Evolutionary conservation across 53 echinoderm and acorn worm genomes (phyloP), one percentile per base, ranked within the genome.

Genomic region (Stichopus horrens): DNA sequence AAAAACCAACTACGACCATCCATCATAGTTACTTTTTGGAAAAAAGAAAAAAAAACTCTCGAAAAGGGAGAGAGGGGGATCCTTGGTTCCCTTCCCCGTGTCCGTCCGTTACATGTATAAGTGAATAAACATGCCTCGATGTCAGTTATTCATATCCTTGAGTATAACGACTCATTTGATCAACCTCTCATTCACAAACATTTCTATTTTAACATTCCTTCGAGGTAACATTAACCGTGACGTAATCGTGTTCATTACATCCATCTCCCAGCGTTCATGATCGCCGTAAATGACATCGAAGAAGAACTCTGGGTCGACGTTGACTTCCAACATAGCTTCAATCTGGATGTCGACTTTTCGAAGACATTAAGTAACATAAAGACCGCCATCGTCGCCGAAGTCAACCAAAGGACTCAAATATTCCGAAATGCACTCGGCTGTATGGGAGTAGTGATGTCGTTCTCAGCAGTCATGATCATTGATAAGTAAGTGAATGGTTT

Each of bases 301-400:
- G 57, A 90, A 2, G 88, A 90, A 60, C 92, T 97, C 73, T 87
- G 90, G 54, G 97, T 97, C 73, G 90, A 94, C 7, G 91, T 97
- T 65, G 82, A 86, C 53, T 88, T 95, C 88, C 54, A 59, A 54
- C 95, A 97, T 86, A 53, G 89, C 53, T 94, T 97, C 74, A 74
- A 76, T 0, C 68, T 97, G 23, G 88, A 95, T 67, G 76, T 77
- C 65, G 88, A 95, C 21, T 92, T 94, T 63, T 95, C 95, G 7
- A 92, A 92, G 88, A 76, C 95, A 0, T 65, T 91, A 9, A 76
- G 78, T 9, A 88, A 97, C 21, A 95, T 97, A 66, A 94, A 88
- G 37, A 86, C 88, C 0, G 91, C 91, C 66, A 97, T 97, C 53
- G 73, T 91, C 6, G 91, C 76, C 23, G 97, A 97, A 84, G 91